Conservation (phyloP, 2,113 vertebrate genomes). For the Pituophis catenifer region DNA sequence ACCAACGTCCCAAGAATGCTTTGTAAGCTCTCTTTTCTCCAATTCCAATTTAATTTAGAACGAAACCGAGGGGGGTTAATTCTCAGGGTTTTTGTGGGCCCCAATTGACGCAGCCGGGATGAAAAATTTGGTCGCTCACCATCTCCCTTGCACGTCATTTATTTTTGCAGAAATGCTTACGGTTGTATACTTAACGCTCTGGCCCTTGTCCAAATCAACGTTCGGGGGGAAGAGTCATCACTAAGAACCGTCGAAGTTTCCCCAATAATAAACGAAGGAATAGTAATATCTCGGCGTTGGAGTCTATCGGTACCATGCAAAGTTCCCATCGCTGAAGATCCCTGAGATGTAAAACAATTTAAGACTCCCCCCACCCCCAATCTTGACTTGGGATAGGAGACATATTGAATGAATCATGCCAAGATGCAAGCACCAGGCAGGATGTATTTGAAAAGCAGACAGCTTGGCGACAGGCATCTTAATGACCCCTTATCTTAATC, state of each 20-base stretch:
- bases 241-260: background rate
- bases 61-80: background rate
- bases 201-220: background rate
- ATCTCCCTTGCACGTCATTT: background rate
- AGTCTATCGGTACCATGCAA: constrained; percentile 47
- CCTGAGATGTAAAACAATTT: constrained; percentile 71
- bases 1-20: background rate
- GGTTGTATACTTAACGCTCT: background rate
- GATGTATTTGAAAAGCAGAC: constrained; percentile 85
- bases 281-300: constrained; percentile 20
- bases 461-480: constrained; percentile 83
- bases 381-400: constrained; percentile 82
- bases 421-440: constrained; percentile 75
- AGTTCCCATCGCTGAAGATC: constrained; percentile 62
- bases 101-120: background rate
- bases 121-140: background rate
- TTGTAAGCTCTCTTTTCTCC: background rate
- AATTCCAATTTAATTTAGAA: background rate
- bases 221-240: constrained; percentile 37
- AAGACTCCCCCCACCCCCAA: background rate
- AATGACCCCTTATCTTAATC: constrained; percentile 89
- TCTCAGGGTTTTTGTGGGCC: background rate
- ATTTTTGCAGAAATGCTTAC: background rate
- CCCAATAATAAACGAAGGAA: constrained; percentile 7
- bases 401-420: constrained; percentile 74